phyloP scores from a whole-genome alignment of 2,797 vertebrate species.

The Tauraco hartlaubi region DNA sequence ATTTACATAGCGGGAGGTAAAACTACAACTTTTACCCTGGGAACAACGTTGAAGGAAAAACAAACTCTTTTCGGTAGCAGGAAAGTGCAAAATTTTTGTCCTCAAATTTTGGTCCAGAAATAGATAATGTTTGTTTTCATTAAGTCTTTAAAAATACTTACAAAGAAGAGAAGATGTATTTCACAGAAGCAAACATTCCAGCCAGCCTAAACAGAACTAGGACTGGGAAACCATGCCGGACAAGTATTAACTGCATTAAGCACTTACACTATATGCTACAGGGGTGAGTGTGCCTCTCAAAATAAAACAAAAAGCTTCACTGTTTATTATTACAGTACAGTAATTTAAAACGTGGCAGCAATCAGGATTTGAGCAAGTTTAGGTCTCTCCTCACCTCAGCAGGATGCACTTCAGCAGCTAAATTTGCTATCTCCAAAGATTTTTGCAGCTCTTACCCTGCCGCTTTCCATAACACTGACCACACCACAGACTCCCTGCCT shows the following conservation, averaged over 20 bases:
- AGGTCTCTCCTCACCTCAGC: neutral
- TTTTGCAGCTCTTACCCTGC: neutral
- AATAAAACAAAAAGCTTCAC: neutral
- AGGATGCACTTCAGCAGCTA: neutral
- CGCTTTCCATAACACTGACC: neutral
- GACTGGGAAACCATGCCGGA: neutral
- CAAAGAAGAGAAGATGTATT: conserved; percentile 31
- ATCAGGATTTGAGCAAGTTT: neutral
- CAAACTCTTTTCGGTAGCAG: neutral
- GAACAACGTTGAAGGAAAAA: conserved; percentile 23
- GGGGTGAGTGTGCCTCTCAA: neutral
- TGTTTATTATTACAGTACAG: neutral
- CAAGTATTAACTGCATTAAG: neutral
- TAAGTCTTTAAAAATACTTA: conserved; percentile 36
- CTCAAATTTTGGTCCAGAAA: conserved; percentile 45
- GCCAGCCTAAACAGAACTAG: neutral
- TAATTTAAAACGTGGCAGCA: neutral
- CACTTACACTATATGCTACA: neutral
- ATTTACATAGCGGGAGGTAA: conserved; percentile 31
- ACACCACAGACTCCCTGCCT: rapidly evolving
- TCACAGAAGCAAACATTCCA: conserved; percentile 6
- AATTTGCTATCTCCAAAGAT: neutral
- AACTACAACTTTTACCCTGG: conserved; percentile 17
- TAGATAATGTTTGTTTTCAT: conserved; percentile 59
- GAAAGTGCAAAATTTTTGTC: conserved; percentile 36